Conservation (phyloP, 2,797 vertebrate genomes). For the Hyperoplus lanceolatus region DNA sequence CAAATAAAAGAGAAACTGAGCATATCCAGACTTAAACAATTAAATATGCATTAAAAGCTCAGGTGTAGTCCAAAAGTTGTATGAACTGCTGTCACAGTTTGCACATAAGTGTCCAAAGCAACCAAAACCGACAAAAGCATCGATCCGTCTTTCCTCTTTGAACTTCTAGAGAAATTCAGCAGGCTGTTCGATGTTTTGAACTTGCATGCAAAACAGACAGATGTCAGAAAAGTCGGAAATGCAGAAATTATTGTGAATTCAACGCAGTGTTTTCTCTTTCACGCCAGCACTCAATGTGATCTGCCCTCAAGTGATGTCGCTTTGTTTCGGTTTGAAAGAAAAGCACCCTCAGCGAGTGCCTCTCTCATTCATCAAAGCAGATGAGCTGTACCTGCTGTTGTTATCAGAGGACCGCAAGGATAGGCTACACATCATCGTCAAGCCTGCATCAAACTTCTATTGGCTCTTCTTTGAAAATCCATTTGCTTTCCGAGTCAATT, state of each 20-base stretch:
- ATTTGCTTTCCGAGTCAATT: constrained; percentile 8
- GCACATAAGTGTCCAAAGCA: neutral
- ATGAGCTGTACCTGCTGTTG: constrained; percentile 63
- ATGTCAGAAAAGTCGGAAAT: constrained; percentile 51
- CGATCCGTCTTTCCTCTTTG: constrained; percentile 18
- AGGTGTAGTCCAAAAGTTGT: neutral
- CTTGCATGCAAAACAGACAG: constrained; percentile 52
- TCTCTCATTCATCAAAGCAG: constrained; percentile 47
- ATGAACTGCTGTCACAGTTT: neutral
- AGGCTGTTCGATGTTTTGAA: constrained; percentile 47
- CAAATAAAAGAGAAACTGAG: neutral
- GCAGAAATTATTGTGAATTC: constrained; percentile 47
- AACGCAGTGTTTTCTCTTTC: constrained; percentile 31
- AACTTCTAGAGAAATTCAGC: constrained; percentile 67
- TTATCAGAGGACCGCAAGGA: constrained; percentile 48
- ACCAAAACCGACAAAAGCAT: constrained; percentile 13
- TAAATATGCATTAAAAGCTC: neutral
- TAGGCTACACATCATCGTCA: neutral
- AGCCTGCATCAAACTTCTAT: neutral
- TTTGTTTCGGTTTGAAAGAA: constrained; percentile 72
- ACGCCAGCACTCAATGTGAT: constrained; percentile 20
- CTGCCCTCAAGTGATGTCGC: constrained; percentile 9
- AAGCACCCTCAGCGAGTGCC: constrained; percentile 51
- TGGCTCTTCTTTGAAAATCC: constrained; percentile 14
- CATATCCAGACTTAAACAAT: neutral